Evolutionary conservation across 2,113 vertebrate genomes (phyloP).

Genomic region (Coptodon rendalli): DNA sequence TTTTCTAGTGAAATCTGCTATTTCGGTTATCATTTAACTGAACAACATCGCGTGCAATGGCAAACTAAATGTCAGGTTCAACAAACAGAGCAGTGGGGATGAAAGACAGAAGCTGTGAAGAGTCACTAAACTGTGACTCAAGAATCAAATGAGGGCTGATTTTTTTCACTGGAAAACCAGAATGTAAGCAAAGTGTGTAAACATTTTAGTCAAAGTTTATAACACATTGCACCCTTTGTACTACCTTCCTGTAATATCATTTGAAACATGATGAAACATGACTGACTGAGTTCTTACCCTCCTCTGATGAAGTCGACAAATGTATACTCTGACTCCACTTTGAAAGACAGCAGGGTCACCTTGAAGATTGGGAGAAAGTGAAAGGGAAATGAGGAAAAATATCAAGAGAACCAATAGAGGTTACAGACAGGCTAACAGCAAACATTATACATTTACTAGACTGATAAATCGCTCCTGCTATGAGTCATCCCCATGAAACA

Average conservation of each 20-base stretch:
- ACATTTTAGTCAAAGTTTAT: not conserved
- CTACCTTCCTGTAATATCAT: not conserved
- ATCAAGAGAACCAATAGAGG: not conserved
- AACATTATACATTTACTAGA: not conserved
- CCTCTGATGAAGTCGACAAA: conserved; percentile 94
- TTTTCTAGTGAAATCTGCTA: not conserved
- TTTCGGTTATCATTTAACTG: not conserved
- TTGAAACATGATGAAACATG: not conserved
- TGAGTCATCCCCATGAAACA: not conserved
- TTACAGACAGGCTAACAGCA: not conserved
- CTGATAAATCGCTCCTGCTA: not conserved
- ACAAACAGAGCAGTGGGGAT: not conserved
- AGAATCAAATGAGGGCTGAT: not conserved
- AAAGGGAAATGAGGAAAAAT: not conserved
- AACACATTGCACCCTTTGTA: not conserved
- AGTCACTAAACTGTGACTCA: not conserved
- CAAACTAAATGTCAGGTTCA: not conserved
- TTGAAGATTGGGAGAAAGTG: conserved; percentile 32
- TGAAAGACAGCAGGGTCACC: conserved; percentile 92
- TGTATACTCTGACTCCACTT: conserved; percentile 89
- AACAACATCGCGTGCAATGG: not conserved
- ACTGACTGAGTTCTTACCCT: conserved; percentile 76
- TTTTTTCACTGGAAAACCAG: not conserved
- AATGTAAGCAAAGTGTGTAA: not conserved
- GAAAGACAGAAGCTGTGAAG: not conserved